A percentile compares a stretch with the other conserved stretches of the same genome.
phyloP scores from a whole-genome alignment of 2,888 invertebrate genomes.

The Diplazon laetatorius region DNA sequence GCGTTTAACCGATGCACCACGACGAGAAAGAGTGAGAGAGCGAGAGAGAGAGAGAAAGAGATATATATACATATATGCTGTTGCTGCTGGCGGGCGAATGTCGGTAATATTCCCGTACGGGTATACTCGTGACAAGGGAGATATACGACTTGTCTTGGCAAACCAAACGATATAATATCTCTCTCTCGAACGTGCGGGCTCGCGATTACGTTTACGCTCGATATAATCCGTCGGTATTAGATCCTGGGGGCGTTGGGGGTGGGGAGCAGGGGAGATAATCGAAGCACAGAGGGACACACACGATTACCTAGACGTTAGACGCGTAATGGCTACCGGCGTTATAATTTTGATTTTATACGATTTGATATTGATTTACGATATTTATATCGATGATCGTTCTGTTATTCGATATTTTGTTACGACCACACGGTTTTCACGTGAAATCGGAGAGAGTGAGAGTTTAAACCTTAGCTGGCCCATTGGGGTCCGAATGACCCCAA shows the following conservation, averaged over 20 bases:
- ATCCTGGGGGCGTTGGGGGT: conserved; percentile 14
- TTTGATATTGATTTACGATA: too few species aligned
- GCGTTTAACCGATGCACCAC: not conserved
- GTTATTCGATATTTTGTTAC: too few species aligned
- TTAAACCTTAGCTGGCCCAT: too few species aligned
- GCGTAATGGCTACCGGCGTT: conserved; percentile 59
- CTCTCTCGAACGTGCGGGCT: conserved; percentile 19
- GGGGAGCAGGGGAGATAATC: conserved; percentile 29
- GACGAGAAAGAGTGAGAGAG: not conserved
- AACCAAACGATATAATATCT: conserved; percentile 47
- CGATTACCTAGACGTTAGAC: conserved; percentile 40
- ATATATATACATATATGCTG: too few species aligned
- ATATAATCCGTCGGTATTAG: conserved; percentile 61
- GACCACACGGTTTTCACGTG: too few species aligned
- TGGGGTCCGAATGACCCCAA: too few species aligned
- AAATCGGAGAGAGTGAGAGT: too few species aligned
- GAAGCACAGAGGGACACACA: too few species aligned
- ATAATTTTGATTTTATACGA: conserved; percentile 3
- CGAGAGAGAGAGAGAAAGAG: too few species aligned
- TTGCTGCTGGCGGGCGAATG: not conserved
- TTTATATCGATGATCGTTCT: too few species aligned
- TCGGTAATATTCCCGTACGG: conserved; percentile 38
- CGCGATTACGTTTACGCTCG: conserved; percentile 38
- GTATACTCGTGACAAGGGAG: conserved; percentile 56
- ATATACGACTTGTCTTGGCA: conserved; percentile 54